A percentile compares a stretch with the other conserved stretches of the same genome.
phyloP scores from a whole-genome alignment of 2,797 vertebrate genomes.

The Hoplostethus mediterraneus region DNA sequence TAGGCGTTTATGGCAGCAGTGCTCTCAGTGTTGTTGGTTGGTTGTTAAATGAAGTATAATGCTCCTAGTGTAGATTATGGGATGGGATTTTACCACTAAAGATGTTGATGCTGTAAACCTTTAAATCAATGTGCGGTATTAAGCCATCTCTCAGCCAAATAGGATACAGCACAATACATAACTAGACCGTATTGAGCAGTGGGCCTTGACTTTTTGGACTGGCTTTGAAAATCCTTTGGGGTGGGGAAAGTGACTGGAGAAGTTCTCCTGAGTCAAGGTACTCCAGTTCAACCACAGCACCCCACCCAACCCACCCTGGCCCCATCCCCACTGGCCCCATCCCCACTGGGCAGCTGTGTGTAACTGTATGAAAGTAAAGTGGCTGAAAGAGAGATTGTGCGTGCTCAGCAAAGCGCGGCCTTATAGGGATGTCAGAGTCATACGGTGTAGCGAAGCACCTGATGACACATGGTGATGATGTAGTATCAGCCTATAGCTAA shows the following conservation, averaged over 20 bases:
- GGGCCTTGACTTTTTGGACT: not conserved
- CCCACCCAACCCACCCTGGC: not conserved
- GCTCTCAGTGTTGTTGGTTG: not conserved
- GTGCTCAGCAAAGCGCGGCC: slow-evolving; percentile 55
- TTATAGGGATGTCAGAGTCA: slow-evolving; percentile 54
- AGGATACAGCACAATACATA: not conserved
- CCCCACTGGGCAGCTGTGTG: slow-evolving; percentile 1
- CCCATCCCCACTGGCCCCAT: too few relatives aligned
- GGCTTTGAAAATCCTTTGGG: not conserved
- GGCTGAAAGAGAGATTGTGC: slow-evolving; percentile 40
- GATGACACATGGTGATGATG: slow-evolving; percentile 69
- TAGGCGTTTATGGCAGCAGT: slow-evolving; percentile 18
- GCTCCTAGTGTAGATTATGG: not conserved
- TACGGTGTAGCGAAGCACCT: slow-evolving; percentile 13
- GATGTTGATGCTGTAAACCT: slow-evolving; percentile 19
- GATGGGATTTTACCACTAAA: slow-evolving; percentile 29
- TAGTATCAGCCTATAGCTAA: slow-evolving; percentile 31
- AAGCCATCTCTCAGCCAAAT: not conserved
- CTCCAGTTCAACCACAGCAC: not conserved
- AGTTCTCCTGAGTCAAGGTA: slow-evolving; percentile 1
- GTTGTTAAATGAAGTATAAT: not conserved
- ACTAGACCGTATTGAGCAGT: not conserved
- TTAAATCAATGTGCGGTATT: not conserved
- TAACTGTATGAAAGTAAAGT: slow-evolving; percentile 45
- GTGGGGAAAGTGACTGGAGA: not conserved